Conservation (phyloP, 2,888 invertebrate genomes). For the Thelaira solivaga region DNA sequence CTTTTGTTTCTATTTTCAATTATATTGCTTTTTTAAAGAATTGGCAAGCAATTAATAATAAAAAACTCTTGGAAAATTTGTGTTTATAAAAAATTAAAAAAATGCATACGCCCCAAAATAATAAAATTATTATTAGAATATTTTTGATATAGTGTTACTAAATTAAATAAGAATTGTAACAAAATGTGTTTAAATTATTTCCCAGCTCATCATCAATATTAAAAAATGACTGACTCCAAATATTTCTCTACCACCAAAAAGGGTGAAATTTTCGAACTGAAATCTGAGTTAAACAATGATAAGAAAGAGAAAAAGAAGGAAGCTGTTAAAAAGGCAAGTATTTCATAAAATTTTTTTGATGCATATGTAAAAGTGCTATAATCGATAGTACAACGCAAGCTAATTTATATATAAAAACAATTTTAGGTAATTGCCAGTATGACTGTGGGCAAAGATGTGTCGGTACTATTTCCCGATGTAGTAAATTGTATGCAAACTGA, state of each 20-base stretch:
- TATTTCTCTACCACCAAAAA: constrained; percentile 99
- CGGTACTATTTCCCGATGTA: constrained; percentile 98
- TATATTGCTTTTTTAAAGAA: background rate
- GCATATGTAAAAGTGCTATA: background rate
- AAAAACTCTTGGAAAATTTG: background rate
- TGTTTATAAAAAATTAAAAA: background rate
- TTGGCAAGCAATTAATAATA: background rate
- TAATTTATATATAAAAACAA: background rate
- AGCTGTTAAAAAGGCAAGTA: constrained; percentile 96
- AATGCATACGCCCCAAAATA: constrained; percentile 51
- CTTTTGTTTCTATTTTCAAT: background rate
- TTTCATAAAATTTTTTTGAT: background rate
- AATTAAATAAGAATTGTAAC: background rate
- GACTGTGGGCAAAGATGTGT: constrained; percentile 99
- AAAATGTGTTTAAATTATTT: background rate
- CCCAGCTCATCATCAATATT: background rate
- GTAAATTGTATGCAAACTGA: constrained; percentile 99
- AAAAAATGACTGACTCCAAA: constrained; percentile 97
- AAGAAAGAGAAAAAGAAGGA: constrained; percentile 99
- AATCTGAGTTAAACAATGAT: constrained; percentile 99
- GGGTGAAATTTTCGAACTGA: constrained; percentile 99
- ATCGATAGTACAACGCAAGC: background rate
- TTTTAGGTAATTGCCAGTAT: constrained; percentile 98
- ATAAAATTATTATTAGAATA: no score
- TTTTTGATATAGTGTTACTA: no score